Conservation (phyloP, 2,113 vertebrate genomes). For the Crocuta crocuta region DNA sequence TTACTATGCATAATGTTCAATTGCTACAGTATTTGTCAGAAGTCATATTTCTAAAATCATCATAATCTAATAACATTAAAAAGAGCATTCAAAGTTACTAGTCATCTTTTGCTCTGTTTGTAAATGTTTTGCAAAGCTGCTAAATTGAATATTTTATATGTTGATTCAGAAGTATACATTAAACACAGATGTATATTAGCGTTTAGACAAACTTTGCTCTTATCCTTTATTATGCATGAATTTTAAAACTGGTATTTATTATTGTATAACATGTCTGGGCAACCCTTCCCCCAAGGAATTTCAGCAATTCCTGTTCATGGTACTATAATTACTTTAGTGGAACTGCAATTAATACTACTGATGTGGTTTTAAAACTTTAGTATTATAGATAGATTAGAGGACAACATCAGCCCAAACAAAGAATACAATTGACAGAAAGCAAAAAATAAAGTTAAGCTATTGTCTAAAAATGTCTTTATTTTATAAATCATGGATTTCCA, state of each 20-base stretch:
- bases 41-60: slow-evolving; percentile 22
- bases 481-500: not conserved
- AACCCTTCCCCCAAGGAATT: not conserved
- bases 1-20: not conserved
- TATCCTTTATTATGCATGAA: not conserved
- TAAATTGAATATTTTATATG: slow-evolving; percentile 27
- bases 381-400: not conserved
- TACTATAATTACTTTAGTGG: not conserved
- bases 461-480: not conserved
- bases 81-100: slow-evolving; percentile 35
- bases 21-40: slow-evolving; percentile 63
- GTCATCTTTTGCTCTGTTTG: slow-evolving; percentile 41
- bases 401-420: not conserved
- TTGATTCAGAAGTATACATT: slow-evolving; percentile 10
- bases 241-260: not conserved
- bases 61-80: slow-evolving; percentile 50
- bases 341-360: not conserved
- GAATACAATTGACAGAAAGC: not conserved
- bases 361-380: not conserved
- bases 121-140: slow-evolving; percentile 46
- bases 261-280: not conserved
- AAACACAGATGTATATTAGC: not conserved
- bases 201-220: slow-evolving; percentile 20
- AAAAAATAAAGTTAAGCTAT: not conserved
- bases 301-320: not conserved